Base-by-base conservation (phyloP, 1,140 invertebrate species). In the Schmidtea mediterranea region DNA sequence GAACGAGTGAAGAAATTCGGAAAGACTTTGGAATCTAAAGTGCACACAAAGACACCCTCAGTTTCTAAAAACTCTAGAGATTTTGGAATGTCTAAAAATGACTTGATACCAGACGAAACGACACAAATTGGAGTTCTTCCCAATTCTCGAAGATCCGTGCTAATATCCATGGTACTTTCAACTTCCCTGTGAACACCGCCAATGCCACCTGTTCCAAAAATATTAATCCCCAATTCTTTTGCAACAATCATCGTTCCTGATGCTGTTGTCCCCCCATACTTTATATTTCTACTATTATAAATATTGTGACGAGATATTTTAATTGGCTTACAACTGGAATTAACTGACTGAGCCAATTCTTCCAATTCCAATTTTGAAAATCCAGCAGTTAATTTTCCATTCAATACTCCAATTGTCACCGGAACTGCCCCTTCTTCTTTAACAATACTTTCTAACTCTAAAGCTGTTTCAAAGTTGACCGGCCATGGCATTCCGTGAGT, bases 401-500 rank as follows among this genome's bases (percentile, higher is more conserved):
- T 67, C 2, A 95, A 55, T 38, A 97, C 75, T 2, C 76, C 84
- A 55, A 95, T 77, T 2, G 87, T 94, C 0, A 89, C 89, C 41
- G 90, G 89, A n/a, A 77, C 62, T n/a, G 74, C 79, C 41, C 79
- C 81, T 73, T 83, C 55, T 43, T 61, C 24, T 52, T 66, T 53
- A 3, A 94, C 71, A 49, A 77, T 73, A 50, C 76, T 59, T 67
- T 95, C 82, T 0, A 92, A 77, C 58, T 74, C 65, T 13, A 75
- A 36, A 2, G 86, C 86, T 23, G 81, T 89, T 53, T 71, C 65
- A 41, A 89, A 67, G 69, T 98, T 98, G 36, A 78, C 63, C 0
- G 90, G 90, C 68, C 76, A 80, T 0, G 89, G 87, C 78, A 97
- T 86, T 38, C 90, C 90, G 69, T 97, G 90, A 1, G 87, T 94